Conservation (phyloP, 2,797 vertebrate genomes). For the Bufotes viridis region DNA sequence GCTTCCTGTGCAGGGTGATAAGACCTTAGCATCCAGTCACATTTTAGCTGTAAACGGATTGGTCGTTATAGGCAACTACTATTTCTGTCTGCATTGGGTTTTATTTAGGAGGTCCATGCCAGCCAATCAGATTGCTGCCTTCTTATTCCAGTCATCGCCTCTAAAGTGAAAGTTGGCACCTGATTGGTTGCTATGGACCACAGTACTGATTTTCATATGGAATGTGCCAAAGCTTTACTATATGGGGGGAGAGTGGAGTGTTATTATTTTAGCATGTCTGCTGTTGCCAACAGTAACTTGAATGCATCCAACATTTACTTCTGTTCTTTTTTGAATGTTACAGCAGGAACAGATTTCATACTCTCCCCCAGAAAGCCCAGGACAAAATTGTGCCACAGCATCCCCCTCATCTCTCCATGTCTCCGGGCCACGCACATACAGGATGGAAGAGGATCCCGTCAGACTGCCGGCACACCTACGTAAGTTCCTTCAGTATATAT, state of each 20-base stretch:
- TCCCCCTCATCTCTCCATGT: conserved; percentile 85
- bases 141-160: background rate
- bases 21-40: background rate
- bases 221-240: too few relatives aligned
- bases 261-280: background rate
- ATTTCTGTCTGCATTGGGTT: background rate
- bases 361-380: conserved; percentile 92
- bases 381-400: conserved; percentile 89
- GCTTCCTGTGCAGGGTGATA: background rate
- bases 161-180: background rate
- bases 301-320: too few relatives aligned
- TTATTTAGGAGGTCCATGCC: too few relatives aligned
- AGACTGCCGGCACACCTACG: conserved; percentile 93
- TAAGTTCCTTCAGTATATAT: conserved; percentile 76
- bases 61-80: background rate
- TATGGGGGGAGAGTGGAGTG: background rate
- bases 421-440: conserved; percentile 85
- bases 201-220: too few relatives aligned
- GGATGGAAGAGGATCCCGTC: conserved; percentile 92
- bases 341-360: conserved; percentile 97
- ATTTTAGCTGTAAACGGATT: background rate
- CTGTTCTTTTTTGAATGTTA: conserved; percentile 69
- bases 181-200: background rate
- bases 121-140: background rate
- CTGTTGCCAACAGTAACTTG: background rate